Percentiles rank a stretch among this genome's conserved stretches.
Evolutionary conservation across 2,113 vertebrate species (phyloP).

Genomic region (Leptodactylus fuscus): DNA sequence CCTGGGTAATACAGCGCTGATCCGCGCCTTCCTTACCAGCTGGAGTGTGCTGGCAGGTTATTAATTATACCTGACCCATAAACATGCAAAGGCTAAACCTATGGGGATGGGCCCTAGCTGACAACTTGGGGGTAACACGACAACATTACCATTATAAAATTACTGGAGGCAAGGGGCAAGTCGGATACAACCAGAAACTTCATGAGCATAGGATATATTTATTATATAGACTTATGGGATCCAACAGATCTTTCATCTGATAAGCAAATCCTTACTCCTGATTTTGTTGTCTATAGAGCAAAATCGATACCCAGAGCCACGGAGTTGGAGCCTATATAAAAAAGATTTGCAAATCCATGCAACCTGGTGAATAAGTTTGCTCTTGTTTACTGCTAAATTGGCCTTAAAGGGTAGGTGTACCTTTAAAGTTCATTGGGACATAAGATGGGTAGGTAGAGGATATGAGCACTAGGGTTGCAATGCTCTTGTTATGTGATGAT

Average conservation of each 20-base stretch:
- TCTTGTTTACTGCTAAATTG: neutral
- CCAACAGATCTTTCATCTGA: neutral
- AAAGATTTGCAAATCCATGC: too few species aligned
- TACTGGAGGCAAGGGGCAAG: too few species aligned
- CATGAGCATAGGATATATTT: neutral
- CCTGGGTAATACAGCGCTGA: slow-evolving; percentile 12
- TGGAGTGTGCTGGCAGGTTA: slow-evolving; percentile 38
- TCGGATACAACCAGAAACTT: too few species aligned
- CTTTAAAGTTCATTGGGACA: neutral
- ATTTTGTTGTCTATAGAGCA: neutral
- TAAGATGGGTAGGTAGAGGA: neutral
- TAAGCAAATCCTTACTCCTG: neutral
- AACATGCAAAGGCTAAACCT: slow-evolving; percentile 21
- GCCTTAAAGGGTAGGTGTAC: neutral
- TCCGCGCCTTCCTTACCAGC: slow-evolving; percentile 25
- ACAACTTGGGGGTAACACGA: neutral
- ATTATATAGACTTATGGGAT: neutral
- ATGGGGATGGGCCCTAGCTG: neutral
- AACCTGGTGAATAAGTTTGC: neutral
- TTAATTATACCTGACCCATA: slow-evolving; percentile 37
- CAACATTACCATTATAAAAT: neutral
- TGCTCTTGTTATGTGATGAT: neutral
- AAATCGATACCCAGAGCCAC: neutral
- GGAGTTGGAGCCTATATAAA: too few species aligned
- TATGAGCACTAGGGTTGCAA: neutral